Conservation (phyloP, 2,797 vertebrate genomes). For the Characodon lateralis region DNA sequence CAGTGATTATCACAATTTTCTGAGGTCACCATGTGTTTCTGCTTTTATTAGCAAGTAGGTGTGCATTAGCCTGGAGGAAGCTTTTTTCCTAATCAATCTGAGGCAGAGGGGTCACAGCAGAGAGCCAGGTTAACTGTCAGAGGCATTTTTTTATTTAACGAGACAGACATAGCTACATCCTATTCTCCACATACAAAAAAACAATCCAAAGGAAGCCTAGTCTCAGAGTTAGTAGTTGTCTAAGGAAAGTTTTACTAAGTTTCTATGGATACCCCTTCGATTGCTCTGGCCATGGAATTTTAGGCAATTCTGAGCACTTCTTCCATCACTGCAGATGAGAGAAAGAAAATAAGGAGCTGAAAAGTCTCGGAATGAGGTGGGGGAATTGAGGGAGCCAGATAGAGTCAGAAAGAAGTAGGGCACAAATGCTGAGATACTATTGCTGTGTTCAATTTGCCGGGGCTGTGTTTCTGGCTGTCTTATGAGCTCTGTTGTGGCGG, state of each 20-base stretch:
- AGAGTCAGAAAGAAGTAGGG: slow-evolving; percentile 33
- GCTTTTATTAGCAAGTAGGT: slow-evolving; percentile 18
- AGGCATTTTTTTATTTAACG: neutral
- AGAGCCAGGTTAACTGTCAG: slow-evolving; percentile 5
- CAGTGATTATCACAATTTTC: slow-evolving; percentile 20
- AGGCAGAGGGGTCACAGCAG: neutral
- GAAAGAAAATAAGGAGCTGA: slow-evolving; percentile 16
- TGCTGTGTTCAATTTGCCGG: slow-evolving; percentile 57
- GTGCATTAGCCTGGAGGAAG: slow-evolving; percentile 13
- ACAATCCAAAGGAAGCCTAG: neutral
- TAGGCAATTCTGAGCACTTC: slow-evolving; percentile 1
- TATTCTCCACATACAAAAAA: neutral
- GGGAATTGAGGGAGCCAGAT: slow-evolving; percentile 25
- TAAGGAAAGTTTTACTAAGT: neutral
- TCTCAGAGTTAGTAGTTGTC: neutral
- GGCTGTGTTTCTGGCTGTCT: slow-evolving; percentile 50
- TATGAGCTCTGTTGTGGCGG: slow-evolving; percentile 45
- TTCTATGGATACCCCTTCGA: slow-evolving; percentile 3
- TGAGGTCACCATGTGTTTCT: slow-evolving; percentile 1
- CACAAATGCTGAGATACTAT: slow-evolving; percentile 40
- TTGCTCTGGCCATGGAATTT: slow-evolving; percentile 1
- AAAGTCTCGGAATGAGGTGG: slow-evolving; percentile 19
- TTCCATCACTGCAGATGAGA: slow-evolving; percentile 21
- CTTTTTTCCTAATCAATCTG: slow-evolving; percentile 15
- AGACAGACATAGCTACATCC: neutral